A percentile compares a stretch with the other conserved stretches of the same genome.
phyloP scores from a whole-genome alignment of 1,140 invertebrate species.

The Heliconius hewitsoni region DNA sequence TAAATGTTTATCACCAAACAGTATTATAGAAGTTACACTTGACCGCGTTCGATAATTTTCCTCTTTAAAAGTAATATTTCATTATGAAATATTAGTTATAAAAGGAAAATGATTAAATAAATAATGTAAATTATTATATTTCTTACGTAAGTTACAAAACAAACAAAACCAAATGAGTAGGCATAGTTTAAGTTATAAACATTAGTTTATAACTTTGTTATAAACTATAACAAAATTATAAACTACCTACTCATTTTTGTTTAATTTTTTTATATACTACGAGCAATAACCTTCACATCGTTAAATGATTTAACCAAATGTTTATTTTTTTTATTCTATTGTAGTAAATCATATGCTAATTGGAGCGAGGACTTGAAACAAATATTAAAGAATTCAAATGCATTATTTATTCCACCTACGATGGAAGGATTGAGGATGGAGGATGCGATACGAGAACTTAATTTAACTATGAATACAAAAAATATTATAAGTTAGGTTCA shows the following conservation, averaged over 20 bases:
- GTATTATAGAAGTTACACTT: constrained; percentile 33
- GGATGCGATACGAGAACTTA: background rate
- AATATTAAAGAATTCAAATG: background rate
- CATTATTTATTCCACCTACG: background rate
- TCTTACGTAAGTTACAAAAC: background rate
- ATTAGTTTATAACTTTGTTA: too few species aligned
- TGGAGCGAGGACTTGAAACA: background rate
- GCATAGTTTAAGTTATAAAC: too few species aligned
- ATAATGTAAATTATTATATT: background rate
- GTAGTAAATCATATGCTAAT: background rate
- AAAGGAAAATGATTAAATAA: too few species aligned
- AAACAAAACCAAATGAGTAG: too few species aligned
- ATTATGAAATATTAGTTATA: background rate
- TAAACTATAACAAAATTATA: too few species aligned
- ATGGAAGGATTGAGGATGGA: too few species aligned
- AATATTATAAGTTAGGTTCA: too few species aligned
- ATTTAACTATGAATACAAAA: background rate
- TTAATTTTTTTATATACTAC: background rate
- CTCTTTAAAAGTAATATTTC: constrained; percentile 8
- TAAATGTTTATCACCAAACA: constrained; percentile 25
- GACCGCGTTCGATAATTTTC: constrained; percentile 38
- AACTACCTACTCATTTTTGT: too few species aligned
- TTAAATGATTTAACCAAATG: background rate
- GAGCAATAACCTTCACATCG: background rate
- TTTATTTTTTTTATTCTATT: background rate